A percentile compares a stretch with the other conserved stretches of the same genome.
Evolutionary conservation across 2,888 invertebrate species (phyloP).

Genomic region (Metopia argyrocephala): DNA sequence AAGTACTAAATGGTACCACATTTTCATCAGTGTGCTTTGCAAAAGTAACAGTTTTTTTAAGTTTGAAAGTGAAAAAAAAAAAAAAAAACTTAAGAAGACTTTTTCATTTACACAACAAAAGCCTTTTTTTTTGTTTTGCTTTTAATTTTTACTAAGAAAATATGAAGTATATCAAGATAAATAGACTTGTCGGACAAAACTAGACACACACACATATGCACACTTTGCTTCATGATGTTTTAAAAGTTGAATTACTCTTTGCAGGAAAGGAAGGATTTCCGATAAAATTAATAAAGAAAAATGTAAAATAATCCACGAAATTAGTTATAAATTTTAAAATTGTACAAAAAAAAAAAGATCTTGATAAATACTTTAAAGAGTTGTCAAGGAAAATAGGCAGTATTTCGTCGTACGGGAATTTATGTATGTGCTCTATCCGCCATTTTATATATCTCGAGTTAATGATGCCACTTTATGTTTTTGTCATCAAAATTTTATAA

Average conservation of each 20-base stretch:
- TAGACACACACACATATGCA: background rate
- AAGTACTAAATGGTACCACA: too few relatives aligned
- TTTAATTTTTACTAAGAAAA: conserved; percentile 19
- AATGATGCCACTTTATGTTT: too few relatives aligned
- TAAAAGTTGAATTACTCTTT: conserved; percentile 9
- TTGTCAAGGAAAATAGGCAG: too few relatives aligned
- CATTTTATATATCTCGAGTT: too few relatives aligned
- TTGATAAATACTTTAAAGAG: too few relatives aligned
- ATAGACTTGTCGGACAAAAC: conserved; percentile 27
- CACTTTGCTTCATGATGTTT: conserved; percentile 11
- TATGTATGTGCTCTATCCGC: too few relatives aligned
- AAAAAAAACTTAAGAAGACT: background rate
- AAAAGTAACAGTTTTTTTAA: background rate
- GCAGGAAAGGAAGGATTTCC: conserved; percentile 23
- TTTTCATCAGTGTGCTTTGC: background rate
- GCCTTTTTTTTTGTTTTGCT: background rate
- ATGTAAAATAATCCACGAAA: too few relatives aligned
- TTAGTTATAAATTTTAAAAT: too few relatives aligned
- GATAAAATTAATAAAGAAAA: background rate
- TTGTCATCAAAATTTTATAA: too few relatives aligned
- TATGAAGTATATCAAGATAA: conserved; percentile 38
- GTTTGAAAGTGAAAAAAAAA: background rate
- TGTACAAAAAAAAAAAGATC: too few relatives aligned
- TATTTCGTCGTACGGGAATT: too few relatives aligned
- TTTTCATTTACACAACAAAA: too few relatives aligned